These are phyloP conservation scores for Harpalus rufipes DNA, from an alignment of 2,888 invertebrate species.

Conservation along the genomic window DNA sequence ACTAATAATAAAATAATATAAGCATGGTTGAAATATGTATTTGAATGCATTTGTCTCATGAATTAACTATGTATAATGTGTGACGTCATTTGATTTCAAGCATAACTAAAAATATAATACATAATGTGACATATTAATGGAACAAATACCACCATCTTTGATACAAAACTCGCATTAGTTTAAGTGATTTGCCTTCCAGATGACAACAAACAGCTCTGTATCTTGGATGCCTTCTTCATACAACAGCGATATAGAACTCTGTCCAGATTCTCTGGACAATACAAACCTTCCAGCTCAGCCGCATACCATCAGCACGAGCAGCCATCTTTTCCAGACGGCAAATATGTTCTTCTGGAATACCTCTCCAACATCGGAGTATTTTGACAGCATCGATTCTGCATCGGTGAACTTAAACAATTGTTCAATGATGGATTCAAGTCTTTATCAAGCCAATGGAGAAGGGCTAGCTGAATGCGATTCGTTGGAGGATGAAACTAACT, in stretches of 20 bases:
- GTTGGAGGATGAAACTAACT: conserved; percentile 74
- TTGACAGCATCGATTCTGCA: conserved; percentile 84
- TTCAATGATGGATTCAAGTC: conserved; percentile 75
- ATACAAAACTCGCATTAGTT: background rate
- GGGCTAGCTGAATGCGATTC: conserved; percentile 81
- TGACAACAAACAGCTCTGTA: conserved; percentile 73
- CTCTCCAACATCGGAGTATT: conserved; percentile 77
- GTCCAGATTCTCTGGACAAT: conserved; percentile 79
- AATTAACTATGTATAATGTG: conserved; percentile 25
- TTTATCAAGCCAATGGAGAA: conserved; percentile 78
- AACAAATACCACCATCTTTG: background rate
- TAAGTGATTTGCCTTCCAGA: conserved; percentile 52
- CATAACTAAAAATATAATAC: background rate
- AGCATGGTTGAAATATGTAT: conserved; percentile 48
- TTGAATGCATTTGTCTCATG: conserved; percentile 14
- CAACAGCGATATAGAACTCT: conserved; percentile 74
- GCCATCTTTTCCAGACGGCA: conserved; percentile 76
- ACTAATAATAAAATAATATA: background rate
- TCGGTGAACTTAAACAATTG: conserved; percentile 72
- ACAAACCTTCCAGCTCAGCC: conserved; percentile 73
- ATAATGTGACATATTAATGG: conserved; percentile 11
- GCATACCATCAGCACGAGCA: conserved; percentile 73
- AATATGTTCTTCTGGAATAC: conserved; percentile 80
- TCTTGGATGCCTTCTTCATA: conserved; percentile 77
- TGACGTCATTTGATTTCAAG: conserved; percentile 16